These are phyloP conservation scores for Resseliella maxima DNA, from an alignment of 2,888 invertebrate species.

Conservation along the genomic window DNA sequence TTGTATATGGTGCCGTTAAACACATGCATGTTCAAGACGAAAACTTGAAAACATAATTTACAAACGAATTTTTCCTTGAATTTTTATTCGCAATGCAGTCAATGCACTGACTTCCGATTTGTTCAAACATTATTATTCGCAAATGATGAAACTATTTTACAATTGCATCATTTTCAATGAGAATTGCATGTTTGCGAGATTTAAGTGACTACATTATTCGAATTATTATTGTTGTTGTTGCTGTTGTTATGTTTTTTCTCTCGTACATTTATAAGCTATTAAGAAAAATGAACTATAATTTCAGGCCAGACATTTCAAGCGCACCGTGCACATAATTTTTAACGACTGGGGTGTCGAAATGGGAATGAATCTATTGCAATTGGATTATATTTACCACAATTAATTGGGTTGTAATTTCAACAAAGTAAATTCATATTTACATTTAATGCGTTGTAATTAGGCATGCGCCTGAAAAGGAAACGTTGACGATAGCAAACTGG, in stretches of 20 bases:
- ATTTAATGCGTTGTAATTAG: neutral
- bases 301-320: constrained; percentile 28
- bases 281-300: neutral
- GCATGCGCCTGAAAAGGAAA: constrained; percentile 15
- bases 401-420: constrained; percentile 52
- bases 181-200: neutral
- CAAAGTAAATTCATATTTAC: neutral
- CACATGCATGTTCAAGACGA: constrained; percentile 16
- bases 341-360: neutral
- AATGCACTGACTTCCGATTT: constrained; percentile 52
- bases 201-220: neutral
- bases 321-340: neutral
- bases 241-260: neutral
- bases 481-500: neutral
- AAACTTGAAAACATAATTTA: neutral
- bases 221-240: neutral
- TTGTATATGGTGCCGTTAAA: neutral
- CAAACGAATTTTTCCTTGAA: neutral
- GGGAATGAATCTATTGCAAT: neutral
- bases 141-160: constrained; percentile 23
- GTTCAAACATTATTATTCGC: neutral
- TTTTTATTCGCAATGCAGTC: constrained; percentile 9
- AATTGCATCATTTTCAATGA: constrained; percentile 38
- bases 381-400: constrained; percentile 1
- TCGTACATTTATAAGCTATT: neutral